Evolutionary conservation across 2,797 vertebrate genomes (phyloP).

Genomic region (Hoplostethus atlanticus): DNA sequence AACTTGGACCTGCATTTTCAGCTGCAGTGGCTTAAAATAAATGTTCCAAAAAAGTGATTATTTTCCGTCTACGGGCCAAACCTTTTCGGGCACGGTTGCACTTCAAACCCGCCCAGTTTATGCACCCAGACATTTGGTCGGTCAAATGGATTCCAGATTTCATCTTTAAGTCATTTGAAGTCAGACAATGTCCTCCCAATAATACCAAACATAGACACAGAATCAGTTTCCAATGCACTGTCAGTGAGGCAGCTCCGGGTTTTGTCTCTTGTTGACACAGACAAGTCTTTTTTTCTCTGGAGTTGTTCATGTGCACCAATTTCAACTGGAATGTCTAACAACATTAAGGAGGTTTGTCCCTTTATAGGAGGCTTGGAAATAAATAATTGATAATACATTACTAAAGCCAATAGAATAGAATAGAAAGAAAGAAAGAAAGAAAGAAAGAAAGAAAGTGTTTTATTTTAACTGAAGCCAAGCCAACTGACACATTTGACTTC

Average conservation of each 20-base stretch:
- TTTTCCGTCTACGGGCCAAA: too few relatives aligned
- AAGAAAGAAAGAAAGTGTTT: slow-evolving; percentile 6
- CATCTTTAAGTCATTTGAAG: too few relatives aligned
- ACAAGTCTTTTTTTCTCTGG: too few relatives aligned
- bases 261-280: neutral
- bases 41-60: too few relatives aligned
- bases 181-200: neutral
- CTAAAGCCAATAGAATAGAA: neutral
- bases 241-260: neutral
- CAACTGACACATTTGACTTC: too few relatives aligned
- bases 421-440: slow-evolving; percentile 5
- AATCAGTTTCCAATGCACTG: neutral
- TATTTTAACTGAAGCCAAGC: too few relatives aligned
- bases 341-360: neutral
- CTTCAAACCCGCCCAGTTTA: too few relatives aligned
- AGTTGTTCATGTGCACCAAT: neutral
- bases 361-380: neutral
- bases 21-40: too few relatives aligned
- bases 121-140: too few relatives aligned
- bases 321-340: neutral
- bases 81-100: too few relatives aligned
- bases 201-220: neutral
- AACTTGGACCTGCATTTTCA: too few relatives aligned
- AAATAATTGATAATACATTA: neutral
- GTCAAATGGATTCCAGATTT: too few relatives aligned